phyloP scores from a whole-genome alignment of 2,888 invertebrate species.

The Perithous albicinctus region DNA sequence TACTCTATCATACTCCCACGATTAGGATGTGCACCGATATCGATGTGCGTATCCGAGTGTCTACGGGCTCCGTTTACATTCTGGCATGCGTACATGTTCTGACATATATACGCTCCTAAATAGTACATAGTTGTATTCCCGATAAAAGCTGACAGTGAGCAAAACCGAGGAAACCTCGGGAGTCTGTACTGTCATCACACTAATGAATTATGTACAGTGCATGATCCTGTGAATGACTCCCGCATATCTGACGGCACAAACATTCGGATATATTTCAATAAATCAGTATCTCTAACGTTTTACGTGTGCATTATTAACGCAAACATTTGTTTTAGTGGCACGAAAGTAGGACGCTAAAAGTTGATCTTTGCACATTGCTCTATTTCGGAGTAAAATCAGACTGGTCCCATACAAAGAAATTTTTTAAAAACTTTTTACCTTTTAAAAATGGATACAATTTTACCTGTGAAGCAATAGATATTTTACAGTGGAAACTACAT shows the following conservation, averaged over 20 bases:
- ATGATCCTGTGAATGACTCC: conserved; percentile 42
- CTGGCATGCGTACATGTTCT: background rate
- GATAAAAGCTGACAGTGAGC: conserved; percentile 34
- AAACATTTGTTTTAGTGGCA: too few species aligned
- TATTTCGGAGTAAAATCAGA: too few species aligned
- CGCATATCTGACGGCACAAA: conserved; percentile 57
- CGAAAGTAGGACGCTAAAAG: too few species aligned
- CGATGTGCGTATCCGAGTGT: conserved; percentile 13
- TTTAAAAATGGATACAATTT: too few species aligned
- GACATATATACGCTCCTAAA: conserved; percentile 23
- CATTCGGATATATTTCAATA: too few species aligned
- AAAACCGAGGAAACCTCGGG: background rate
- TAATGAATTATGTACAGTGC: conserved; percentile 26
- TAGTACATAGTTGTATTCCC: conserved; percentile 46
- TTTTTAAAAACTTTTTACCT: too few species aligned
- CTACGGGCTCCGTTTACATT: conserved; percentile 24
- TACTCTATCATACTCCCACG: conserved; percentile 23
- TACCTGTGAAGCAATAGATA: too few species aligned
- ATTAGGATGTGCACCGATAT: conserved; percentile 5
- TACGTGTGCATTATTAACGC: too few species aligned
- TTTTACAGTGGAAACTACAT: too few species aligned
- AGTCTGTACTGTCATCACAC: conserved; percentile 17
- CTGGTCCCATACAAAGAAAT: too few species aligned
- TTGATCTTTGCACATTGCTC: too few species aligned
- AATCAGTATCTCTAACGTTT: too few species aligned